phyloP scores from a whole-genome alignment of 2,797 vertebrate genomes.

The Sarcoramphus papa region DNA sequence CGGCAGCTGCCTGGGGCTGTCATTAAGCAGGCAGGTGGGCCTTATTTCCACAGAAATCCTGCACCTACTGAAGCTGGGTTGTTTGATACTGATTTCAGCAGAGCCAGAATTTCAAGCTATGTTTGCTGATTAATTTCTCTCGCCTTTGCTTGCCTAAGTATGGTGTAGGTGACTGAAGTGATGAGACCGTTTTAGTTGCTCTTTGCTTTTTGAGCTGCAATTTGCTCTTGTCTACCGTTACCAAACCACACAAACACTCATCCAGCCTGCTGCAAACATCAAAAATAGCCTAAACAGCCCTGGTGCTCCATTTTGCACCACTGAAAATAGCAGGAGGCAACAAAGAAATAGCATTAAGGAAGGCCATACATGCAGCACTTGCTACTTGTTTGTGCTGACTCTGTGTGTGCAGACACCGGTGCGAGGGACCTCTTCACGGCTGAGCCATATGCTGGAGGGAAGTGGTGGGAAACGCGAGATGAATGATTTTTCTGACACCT shows the following conservation, averaged over 20 bases:
- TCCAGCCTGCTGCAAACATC: not conserved
- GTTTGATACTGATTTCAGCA: not conserved
- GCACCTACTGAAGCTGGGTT: not conserved
- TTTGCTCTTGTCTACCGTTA: not conserved
- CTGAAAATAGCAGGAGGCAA: not conserved
- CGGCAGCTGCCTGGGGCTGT: not conserved
- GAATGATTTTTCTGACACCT: not conserved
- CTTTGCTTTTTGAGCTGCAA: not conserved
- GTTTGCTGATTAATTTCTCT: not conserved
- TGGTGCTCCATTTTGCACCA: not conserved
- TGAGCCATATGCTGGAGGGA: not conserved
- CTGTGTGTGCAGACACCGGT: accelerated
- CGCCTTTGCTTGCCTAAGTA: not conserved
- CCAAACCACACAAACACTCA: not conserved
- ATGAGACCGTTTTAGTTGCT: not conserved
- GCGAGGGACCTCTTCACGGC: accelerated
- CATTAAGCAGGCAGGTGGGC: not conserved
- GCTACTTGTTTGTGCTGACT: not conserved
- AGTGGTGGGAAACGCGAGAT: not conserved
- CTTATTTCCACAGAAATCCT: not conserved
- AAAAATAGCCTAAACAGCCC: not conserved
- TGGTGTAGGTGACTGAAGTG: accelerated
- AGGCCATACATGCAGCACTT: not conserved
- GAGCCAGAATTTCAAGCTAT: not conserved
- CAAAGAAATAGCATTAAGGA: not conserved